A percentile compares a stretch with the other conserved stretches of the same genome.
Evolutionary conservation across 2,113 vertebrate genomes (phyloP).

Genomic region (Zingel zingel): DNA sequence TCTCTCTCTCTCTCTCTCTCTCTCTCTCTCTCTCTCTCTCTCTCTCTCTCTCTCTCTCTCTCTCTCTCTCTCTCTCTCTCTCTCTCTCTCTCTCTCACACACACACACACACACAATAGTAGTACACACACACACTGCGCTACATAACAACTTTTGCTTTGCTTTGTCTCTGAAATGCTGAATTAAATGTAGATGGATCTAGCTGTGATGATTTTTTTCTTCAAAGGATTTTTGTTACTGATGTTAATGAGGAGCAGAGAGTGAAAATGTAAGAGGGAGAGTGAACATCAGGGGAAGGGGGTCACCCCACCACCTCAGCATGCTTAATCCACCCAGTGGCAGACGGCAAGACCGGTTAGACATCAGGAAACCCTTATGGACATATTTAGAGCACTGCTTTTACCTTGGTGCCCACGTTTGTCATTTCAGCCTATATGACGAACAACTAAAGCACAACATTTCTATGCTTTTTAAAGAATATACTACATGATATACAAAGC

Average conservation of each 20-base stretch:
- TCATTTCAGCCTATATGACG: background rate
- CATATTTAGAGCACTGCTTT: slow-evolving; percentile 49
- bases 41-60: slow-evolving; percentile 17
- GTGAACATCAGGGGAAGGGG: slow-evolving; percentile 62
- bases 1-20: background rate
- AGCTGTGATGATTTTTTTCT: background rate
- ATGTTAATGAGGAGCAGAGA: slow-evolving; percentile 29
- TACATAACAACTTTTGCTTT: slow-evolving; percentile 11
- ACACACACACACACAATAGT: no score
- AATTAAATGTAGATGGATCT: background rate
- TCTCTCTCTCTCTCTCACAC: background rate
- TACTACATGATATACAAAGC: background rate
- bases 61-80: background rate
- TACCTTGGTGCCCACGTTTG: background rate
- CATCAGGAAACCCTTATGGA: slow-evolving; percentile 56
- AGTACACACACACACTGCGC: background rate
- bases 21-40: slow-evolving; percentile 11
- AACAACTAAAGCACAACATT: background rate
- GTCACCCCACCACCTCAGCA: slow-evolving; percentile 55
- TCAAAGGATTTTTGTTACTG: slow-evolving; percentile 27
- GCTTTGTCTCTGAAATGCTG: background rate
- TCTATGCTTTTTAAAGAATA: background rate
- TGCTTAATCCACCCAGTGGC: slow-evolving; percentile 70
- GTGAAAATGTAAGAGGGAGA: slow-evolving; percentile 52
- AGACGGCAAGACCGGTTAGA: slow-evolving; percentile 66